Percentiles rank a stretch among this genome's conserved stretches.
phyloP scores from a whole-genome alignment of 2,113 vertebrate species.

The Lanius ludovicianus region DNA sequence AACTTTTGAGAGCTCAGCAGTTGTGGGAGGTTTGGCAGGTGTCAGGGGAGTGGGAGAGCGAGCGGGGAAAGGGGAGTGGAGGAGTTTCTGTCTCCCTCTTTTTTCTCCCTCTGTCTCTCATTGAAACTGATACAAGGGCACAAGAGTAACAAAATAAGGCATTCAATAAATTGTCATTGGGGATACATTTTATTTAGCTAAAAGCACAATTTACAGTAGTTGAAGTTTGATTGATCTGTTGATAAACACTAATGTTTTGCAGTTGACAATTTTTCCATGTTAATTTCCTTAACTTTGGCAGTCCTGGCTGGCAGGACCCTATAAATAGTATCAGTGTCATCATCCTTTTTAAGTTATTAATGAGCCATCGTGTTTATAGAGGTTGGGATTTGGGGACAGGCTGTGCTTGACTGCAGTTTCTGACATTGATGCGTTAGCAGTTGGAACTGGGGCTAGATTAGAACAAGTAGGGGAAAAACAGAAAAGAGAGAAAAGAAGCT shows the following conservation, averaged over 20 bases:
- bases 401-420: constrained; percentile 78
- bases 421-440: constrained; percentile 77
- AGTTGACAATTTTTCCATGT: constrained; percentile 81
- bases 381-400: constrained; percentile 77
- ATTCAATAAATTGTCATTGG: constrained; percentile 69
- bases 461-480: constrained; percentile 33
- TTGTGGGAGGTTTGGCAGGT: constrained; percentile 47
- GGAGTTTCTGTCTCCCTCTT: background rate
- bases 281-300: constrained; percentile 82
- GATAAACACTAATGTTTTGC: constrained; percentile 85
- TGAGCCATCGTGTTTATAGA: constrained; percentile 79
- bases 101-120: background rate
- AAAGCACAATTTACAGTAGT: constrained; percentile 79
- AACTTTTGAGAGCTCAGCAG: constrained; percentile 45
- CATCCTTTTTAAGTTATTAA: constrained; percentile 84
- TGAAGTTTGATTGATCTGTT: constrained; percentile 84
- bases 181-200: constrained; percentile 75
- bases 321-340: constrained; percentile 81
- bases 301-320: constrained; percentile 75
- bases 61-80: background rate
- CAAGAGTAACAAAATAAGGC: constrained; percentile 15
- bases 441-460: constrained; percentile 69
- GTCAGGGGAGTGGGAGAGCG: background rate
- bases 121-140: background rate
- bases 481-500: background rate